These are phyloP conservation scores for Helogale parvula DNA, from an alignment of 2,113 vertebrate genomes.

Conservation along the genomic window DNA sequence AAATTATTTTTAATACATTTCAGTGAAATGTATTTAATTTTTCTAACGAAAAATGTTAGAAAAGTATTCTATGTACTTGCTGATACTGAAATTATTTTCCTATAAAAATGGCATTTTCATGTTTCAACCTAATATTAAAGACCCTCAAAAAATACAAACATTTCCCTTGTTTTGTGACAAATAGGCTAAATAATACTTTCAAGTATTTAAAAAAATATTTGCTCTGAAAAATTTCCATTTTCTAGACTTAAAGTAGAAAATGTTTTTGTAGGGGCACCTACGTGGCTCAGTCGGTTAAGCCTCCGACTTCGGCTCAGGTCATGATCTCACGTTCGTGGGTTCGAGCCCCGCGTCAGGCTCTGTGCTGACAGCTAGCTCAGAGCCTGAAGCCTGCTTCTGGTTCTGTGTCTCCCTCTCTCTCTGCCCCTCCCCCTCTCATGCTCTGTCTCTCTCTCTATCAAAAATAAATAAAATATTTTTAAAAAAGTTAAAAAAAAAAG, in stretches of 20 bases:
- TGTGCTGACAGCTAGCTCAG: too few species aligned
- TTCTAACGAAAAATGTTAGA: constrained; percentile 14
- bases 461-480: too few species aligned
- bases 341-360: too few species aligned
- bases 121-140: background rate
- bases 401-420: too few species aligned
- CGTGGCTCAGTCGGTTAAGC: too few species aligned
- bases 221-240: constrained; percentile 32
- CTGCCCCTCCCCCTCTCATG: too few species aligned
- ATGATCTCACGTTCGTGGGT: too few species aligned
- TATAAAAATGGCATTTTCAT: background rate
- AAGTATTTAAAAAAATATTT: constrained; percentile 20
- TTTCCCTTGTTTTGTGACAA: constrained; percentile 32
- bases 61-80: background rate
- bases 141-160: background rate
- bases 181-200: background rate
- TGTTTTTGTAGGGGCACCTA: background rate
- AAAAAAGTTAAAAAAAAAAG: background rate
- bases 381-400: too few species aligned
- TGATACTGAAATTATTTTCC: background rate
- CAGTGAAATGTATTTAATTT: background rate
- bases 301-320: too few species aligned
- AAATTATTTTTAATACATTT: constrained; percentile 34
- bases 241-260: background rate
- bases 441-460: too few species aligned